These are phyloP conservation scores for Allobates femoralis DNA, from an alignment of 2,797 vertebrate genomes.

Conservation along the genomic window DNA sequence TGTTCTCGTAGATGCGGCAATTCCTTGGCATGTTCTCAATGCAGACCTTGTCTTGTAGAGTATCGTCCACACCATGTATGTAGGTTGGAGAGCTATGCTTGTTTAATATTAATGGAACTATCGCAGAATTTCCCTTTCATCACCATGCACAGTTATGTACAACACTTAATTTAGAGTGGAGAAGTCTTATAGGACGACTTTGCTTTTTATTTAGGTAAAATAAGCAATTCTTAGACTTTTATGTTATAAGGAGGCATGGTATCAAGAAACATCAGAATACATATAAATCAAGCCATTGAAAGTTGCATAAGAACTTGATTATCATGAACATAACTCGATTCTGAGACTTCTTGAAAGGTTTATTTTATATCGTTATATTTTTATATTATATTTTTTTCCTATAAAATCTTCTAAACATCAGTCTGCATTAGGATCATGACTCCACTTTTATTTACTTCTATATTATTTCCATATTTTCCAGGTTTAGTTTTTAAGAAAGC, in stretches of 20 bases:
- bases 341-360: constrained; percentile 17
- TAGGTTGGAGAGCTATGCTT: constrained; percentile 63
- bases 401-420: constrained; percentile 38
- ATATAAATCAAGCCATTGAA: constrained; percentile 25
- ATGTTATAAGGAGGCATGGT: constrained; percentile 35
- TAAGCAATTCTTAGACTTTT: constrained; percentile 39
- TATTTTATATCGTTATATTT: constrained; percentile 24
- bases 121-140: constrained; percentile 8
- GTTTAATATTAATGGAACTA: constrained; percentile 52
- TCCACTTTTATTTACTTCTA: constrained; percentile 36
- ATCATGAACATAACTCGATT: constrained; percentile 18
- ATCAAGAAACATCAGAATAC: constrained; percentile 22
- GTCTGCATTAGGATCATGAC: constrained; percentile 47
- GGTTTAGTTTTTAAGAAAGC: constrained; percentile 15
- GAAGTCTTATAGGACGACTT: constrained; percentile 32
- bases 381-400: constrained; percentile 34
- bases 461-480: constrained; percentile 45
- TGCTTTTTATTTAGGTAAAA: not conserved
- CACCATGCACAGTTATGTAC: constrained; percentile 21
- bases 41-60: constrained; percentile 64
- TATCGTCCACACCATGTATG: constrained; percentile 45
- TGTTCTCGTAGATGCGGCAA: constrained; percentile 49
- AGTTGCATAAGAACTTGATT: not conserved
- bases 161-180: not conserved
- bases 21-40: constrained; percentile 50